Evolutionary conservation across 2,888 invertebrate species (phyloP), one percentile per base, ranked within the genome.

Genomic region (Halictus ligatus): DNA sequence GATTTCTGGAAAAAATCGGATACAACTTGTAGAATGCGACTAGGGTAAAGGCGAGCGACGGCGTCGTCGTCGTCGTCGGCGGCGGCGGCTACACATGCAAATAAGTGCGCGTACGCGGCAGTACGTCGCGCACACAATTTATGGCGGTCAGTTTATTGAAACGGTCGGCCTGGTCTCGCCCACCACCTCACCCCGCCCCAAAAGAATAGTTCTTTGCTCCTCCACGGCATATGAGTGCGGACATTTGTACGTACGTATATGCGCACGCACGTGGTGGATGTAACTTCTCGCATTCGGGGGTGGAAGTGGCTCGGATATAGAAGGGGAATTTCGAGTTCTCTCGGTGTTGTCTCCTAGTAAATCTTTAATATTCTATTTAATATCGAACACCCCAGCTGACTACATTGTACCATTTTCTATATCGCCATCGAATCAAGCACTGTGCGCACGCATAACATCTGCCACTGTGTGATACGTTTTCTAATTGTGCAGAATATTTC

Each of bases 111-210:
- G 80, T 72, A 75, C 60, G 75, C 81, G 71, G 29, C 60, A 58
- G 73, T 80, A 83, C 77, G 84, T 84, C 84, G 75, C 86, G 71
- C 76, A 50, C 78, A 91, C 73, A 91, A 94, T 94, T 94, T 94
- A 94, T 93, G 91, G 88, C 91, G 93, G 91, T 92, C 92, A 91
- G 91, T 92, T 94, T 94, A 94, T 94, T 94, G 94, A 93, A 94
- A 93, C 89, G 89, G 92, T 74, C 78, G 83, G 80, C 76, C 77
- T 73, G 75, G 35, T 74, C 81, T 81, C 79, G 69, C n/a, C n/a
- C 29, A 29, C 29, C 29, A 1, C 29, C 29, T 29, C 29, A 2
- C 29, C 81, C 84, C 85, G 74, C 60, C 40, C 75, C 69, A 1
- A 60, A 60, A 18, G 60, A 67, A 35, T 35, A 35, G 29, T 67